Base-by-base conservation (phyloP, 1,140 invertebrate species). In the Heliconius melpomene region DNA sequence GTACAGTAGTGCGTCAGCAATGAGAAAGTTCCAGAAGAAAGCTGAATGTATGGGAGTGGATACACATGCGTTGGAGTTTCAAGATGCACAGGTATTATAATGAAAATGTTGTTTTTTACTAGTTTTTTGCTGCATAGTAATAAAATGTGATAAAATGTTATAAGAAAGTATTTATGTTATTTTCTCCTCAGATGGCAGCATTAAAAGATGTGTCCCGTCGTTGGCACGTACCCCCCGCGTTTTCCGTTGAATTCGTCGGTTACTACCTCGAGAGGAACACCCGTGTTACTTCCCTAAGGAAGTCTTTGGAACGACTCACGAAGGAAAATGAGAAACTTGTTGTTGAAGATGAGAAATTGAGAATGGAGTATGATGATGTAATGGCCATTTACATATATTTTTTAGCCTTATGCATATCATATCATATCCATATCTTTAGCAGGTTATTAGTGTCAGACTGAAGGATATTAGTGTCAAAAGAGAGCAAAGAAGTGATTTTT, bases 161-260 rank as follows among this genome's bases (percentile, higher is more conserved):
- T 36, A 36, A 36, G 32, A 36, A 36, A 36, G 5, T 36, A 36
- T 9, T 29, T 66, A 29, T 29, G 26, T 23, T 16, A 29, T 29
- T 26, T 66, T 66, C 3, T 7, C 1, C 13, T 9, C 79, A 95
- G 93, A 95, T 97, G 75, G 96, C 97, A 54, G 96, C 97, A 5
- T 90, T 98, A 5, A 96, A 97, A 1, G 98, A 99, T 87, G 96
- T 98, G 9, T 96, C 97, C 9, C 98, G 98, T 87, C 99, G 99
- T 86, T 99, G 98, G 97, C 98, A 99, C 89, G 97, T 99, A 74
- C 96, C 98, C 6, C 98, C 98, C 1, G 98, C 98, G 0, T 98
- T 97, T 84, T 98, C 97, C 75, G 97, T 99, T 0, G 98, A 99
- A 92, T 99, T 99, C 91, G 97, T 99, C 60, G 98, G 97, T 16